These are phyloP conservation scores for Drosophila sp. DNA, from an alignment of 1,140 invertebrate genomes.

Conservation along the genomic window DNA sequence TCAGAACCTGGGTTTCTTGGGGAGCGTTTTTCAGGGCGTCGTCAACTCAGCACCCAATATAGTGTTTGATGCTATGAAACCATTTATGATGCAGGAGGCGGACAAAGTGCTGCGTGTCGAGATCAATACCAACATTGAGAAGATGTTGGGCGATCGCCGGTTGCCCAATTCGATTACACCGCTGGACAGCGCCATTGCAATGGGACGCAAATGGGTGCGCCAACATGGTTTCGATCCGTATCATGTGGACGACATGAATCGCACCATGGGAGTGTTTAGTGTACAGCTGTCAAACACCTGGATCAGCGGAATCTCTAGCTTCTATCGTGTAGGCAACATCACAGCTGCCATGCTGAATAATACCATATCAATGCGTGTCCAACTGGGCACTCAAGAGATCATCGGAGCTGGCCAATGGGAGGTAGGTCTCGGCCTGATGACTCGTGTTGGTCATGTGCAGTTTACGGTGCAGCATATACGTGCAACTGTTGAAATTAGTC, in stretches of 20 bases:
- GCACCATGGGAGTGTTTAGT: conserved; percentile 88
- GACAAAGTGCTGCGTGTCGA: conserved; percentile 89
- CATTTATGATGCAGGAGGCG: conserved; percentile 91
- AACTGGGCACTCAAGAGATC: conserved; percentile 91
- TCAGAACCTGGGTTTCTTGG: conserved; percentile 91
- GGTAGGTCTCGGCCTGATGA: conserved; percentile 88
- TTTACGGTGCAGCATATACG: conserved; percentile 92
- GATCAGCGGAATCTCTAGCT: conserved; percentile 91
- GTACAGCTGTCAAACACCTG: conserved; percentile 90
- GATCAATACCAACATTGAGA: conserved; percentile 88
- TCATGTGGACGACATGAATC: conserved; percentile 89
- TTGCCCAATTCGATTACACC: conserved; percentile 94
- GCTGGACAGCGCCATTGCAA: conserved; percentile 91
- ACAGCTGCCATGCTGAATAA: conserved; percentile 90
- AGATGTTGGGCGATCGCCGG: conserved; percentile 88
- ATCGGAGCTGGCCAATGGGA: conserved; percentile 92
- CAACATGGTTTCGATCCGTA: conserved; percentile 90
- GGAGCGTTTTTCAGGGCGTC: conserved; percentile 90
- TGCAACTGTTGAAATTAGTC: conserved; percentile 88
- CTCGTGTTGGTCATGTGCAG: conserved; percentile 88
- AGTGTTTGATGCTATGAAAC: conserved; percentile 93
- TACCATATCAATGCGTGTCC: conserved; percentile 86
- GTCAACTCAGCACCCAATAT: conserved; percentile 92
- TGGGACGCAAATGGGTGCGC: conserved; percentile 89
- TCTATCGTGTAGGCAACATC: conserved; percentile 92